These are phyloP conservation scores for Acheta domesticus DNA, from an alignment of 2,888 invertebrate genomes.

Conservation along the genomic window DNA sequence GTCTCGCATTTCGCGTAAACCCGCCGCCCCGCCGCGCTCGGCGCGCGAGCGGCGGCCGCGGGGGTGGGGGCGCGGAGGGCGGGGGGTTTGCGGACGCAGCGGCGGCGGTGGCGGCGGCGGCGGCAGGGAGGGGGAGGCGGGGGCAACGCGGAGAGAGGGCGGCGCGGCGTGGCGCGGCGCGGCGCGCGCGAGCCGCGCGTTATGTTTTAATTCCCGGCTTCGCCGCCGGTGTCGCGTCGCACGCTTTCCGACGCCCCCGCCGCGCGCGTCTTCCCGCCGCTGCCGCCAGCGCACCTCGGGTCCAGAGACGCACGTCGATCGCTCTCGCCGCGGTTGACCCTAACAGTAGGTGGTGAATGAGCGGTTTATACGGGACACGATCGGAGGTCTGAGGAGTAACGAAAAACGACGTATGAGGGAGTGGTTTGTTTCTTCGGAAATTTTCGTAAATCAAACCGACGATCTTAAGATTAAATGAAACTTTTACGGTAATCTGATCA, in stretches of 20 bases:
- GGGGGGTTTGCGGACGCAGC: not conserved
- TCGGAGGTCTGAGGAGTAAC: no score
- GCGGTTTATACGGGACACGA: no score
- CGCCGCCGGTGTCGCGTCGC: not conserved
- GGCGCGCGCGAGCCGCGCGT: not conserved
- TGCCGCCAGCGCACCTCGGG: not conserved
- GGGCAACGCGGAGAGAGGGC: not conserved
- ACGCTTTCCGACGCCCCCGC: not conserved
- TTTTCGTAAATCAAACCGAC: no score
- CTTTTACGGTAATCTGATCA: no score
- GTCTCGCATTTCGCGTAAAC: constrained; percentile 1
- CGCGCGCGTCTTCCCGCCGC: not conserved
- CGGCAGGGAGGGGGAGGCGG: not conserved
- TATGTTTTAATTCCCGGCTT: not conserved
- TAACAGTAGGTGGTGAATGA: no score
- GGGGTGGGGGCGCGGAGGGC: not conserved
- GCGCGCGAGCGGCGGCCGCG: not conserved
- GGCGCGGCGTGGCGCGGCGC: not conserved
- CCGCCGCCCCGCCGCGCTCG: not conserved
- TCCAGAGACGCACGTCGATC: not conserved
- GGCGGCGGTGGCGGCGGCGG: not conserved
- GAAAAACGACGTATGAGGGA: no score
- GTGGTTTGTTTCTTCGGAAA: no score
- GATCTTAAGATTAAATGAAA: no score
- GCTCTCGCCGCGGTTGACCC: not conserved